phyloP scores from a whole-genome alignment of 2,888 invertebrate species.

The Drosophila percnosoma region DNA sequence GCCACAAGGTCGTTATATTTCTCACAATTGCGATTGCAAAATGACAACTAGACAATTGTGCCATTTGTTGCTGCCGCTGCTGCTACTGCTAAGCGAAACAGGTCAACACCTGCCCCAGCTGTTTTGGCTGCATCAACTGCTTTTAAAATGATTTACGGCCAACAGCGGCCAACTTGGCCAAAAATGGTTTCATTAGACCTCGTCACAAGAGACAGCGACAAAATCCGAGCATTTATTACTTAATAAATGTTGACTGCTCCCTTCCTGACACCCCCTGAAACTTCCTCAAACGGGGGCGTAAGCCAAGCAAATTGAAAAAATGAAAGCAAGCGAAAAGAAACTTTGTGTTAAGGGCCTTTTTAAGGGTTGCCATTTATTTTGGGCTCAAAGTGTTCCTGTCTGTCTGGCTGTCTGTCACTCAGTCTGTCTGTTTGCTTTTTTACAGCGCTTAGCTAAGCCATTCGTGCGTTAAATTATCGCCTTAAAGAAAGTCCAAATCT shows the following conservation, averaged over 20 bases:
- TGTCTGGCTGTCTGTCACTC: neutral
- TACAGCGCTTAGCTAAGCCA: slow-evolving; percentile 66
- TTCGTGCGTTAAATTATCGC: slow-evolving; percentile 77
- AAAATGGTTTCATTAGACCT: slow-evolving; percentile 31
- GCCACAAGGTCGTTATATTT: slow-evolving; percentile 60
- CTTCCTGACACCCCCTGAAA: neutral
- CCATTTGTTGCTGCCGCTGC: slow-evolving; percentile 50
- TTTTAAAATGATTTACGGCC: slow-evolving; percentile 47
- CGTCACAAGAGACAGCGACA: slow-evolving; percentile 5
- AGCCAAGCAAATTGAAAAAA: slow-evolving; percentile 60
- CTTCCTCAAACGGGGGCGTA: neutral
- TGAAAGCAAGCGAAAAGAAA: slow-evolving; percentile 31
- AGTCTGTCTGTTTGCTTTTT: slow-evolving; percentile 30
- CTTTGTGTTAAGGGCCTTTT: slow-evolving; percentile 61
- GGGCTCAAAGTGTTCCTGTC: slow-evolving; percentile 41
- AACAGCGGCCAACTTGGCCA: slow-evolving; percentile 4
- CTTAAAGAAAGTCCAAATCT: slow-evolving; percentile 45
- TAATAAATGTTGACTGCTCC: slow-evolving; percentile 57
- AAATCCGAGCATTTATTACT: slow-evolving; percentile 72
- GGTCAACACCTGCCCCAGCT: slow-evolving; percentile 50
- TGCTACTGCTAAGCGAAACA: slow-evolving; percentile 19
- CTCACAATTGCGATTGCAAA: slow-evolving; percentile 61
- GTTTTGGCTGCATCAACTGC: slow-evolving; percentile 42
- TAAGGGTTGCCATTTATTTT: slow-evolving; percentile 58
- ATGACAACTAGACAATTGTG: slow-evolving; percentile 61